Evolutionary conservation across 2,888 invertebrate species (phyloP).

Genomic region (Schizaphis graminum): DNA sequence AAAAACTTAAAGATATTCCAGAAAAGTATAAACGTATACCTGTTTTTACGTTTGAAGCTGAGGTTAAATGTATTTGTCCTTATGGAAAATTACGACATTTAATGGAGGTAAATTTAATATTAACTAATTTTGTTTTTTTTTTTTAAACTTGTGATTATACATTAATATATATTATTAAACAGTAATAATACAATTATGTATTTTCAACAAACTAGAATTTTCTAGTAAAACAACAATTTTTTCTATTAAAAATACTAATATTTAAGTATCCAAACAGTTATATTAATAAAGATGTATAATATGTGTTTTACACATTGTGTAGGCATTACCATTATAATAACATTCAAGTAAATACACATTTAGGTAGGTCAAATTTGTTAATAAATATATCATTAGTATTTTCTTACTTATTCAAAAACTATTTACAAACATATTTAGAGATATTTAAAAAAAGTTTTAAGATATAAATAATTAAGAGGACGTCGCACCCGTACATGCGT

Average conservation of each 20-base stretch:
- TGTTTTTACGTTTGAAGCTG: constrained; percentile 51
- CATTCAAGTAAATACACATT: neutral
- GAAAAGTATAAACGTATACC: constrained; percentile 49
- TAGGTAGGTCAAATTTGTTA: neutral
- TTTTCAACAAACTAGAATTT: neutral
- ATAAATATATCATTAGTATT: neutral
- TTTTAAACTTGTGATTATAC: neutral
- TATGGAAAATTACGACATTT: constrained; percentile 51
- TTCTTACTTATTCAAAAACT: neutral
- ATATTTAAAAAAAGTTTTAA: neutral
- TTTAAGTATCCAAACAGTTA: neutral
- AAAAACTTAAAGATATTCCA: constrained; percentile 45
- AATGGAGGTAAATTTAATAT: constrained; percentile 32
- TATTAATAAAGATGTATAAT: neutral
- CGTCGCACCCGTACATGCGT: no score
- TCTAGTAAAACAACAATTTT: neutral
- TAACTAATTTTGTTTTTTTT: neutral
- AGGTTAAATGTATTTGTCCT: constrained; percentile 43
- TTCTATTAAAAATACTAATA: neutral
- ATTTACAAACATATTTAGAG: neutral
- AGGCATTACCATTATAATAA: no score
- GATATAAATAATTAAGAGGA: neutral
- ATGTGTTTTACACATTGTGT: neutral
- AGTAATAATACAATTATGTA: neutral
- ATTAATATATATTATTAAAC: neutral